Conservation (phyloP, 2,888 invertebrate species). For the Agriopis aurantiaria region DNA sequence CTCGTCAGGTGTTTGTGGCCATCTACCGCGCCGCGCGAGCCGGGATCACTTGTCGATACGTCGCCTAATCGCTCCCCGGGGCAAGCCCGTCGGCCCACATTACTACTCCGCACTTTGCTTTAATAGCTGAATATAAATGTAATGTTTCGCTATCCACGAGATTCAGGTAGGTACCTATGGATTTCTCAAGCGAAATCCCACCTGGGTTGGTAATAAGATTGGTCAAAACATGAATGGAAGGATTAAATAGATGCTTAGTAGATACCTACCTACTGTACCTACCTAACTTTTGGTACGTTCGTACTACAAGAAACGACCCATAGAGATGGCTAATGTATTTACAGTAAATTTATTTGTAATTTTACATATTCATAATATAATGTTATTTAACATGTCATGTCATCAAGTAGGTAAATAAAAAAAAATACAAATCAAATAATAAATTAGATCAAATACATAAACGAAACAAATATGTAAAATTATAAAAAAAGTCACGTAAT, state of each 20-base stretch:
- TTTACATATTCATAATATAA: too few relatives aligned
- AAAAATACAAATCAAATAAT: too few relatives aligned
- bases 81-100: slow-evolving; percentile 38
- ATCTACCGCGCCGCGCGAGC: slow-evolving; percentile 36
- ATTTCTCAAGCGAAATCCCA: slow-evolving; percentile 23
- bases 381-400: too few relatives aligned
- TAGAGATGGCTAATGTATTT: background rate
- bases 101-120: slow-evolving; percentile 42
- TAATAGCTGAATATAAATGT: slow-evolving; percentile 48
- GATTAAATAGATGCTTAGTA: slow-evolving; percentile 1
- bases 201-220: slow-evolving; percentile 15
- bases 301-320: background rate
- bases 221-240: slow-evolving; percentile 5
- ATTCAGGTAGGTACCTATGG: slow-evolving; percentile 38
- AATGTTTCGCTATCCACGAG: slow-evolving; percentile 48
- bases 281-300: background rate
- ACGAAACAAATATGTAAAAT: too few relatives aligned
- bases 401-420: too few relatives aligned
- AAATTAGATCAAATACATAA: too few relatives aligned
- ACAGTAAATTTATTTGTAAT: too few relatives aligned
- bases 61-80: slow-evolving; percentile 48
- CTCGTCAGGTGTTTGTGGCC: slow-evolving; percentile 53
- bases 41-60: slow-evolving; percentile 46
- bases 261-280: background rate
- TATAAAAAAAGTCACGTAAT: too few relatives aligned